Evolutionary conservation across 1,140 invertebrate species (phyloP).

Genomic region (Maniola jurtina): DNA sequence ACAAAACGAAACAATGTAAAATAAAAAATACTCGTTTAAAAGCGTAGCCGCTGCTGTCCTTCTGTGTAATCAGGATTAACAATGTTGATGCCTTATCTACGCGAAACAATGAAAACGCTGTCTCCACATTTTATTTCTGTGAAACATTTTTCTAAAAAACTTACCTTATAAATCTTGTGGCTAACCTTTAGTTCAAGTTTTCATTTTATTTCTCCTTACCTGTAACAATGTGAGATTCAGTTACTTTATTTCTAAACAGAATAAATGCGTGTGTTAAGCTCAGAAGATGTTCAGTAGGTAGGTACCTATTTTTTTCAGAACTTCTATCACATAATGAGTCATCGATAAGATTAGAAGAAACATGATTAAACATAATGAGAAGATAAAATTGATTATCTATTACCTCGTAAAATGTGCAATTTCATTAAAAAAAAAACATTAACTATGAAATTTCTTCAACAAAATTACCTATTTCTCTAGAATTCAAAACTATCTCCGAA

Average conservation of each 20-base stretch:
- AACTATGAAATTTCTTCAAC: background rate
- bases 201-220: conserved; percentile 31
- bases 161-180: conserved; percentile 17
- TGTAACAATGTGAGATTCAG: conserved; percentile 32
- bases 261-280: background rate
- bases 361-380: too few species aligned
- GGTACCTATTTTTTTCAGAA: too few species aligned
- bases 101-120: conserved; percentile 6
- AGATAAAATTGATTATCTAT: too few species aligned
- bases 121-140: conserved; percentile 8
- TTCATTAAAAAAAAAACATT: too few species aligned
- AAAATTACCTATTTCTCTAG: background rate
- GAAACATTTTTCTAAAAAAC: conserved; percentile 11
- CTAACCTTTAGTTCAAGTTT: background rate
- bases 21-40: background rate
- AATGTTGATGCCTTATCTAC: conserved; percentile 10
- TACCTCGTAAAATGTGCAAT: too few species aligned
- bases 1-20: background rate
- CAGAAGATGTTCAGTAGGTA: background rate
- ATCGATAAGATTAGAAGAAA: too few species aligned
- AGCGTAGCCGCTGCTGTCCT: background rate
- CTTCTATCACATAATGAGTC: too few species aligned
- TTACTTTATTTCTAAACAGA: conserved; percentile 8
- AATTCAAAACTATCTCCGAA: background rate
- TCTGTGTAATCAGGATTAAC: conserved; percentile 5